Evolutionary conservation across 2,797 vertebrate species (phyloP).

Genomic region (Chelonia mydas): DNA sequence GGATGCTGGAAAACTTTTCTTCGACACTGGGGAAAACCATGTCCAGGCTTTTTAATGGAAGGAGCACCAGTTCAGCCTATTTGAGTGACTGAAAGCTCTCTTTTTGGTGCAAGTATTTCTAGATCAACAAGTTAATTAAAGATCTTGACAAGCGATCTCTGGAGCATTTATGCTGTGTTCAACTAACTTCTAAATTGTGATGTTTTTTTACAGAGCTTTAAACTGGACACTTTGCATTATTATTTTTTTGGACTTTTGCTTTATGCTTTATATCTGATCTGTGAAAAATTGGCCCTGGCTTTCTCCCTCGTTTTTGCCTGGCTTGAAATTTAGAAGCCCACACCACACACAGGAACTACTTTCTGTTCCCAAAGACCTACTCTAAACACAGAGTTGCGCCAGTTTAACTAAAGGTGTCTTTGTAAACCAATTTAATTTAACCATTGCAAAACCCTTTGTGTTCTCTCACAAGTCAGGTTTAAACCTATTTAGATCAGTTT

Average conservation of each 20-base stretch:
- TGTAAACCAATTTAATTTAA: constrained; percentile 13
- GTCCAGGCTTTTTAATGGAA: neutral
- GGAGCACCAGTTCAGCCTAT: neutral
- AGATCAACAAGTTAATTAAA: neutral
- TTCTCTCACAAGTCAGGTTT: neutral
- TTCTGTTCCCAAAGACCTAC: neutral
- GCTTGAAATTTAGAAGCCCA: neutral
- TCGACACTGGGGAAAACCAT: neutral
- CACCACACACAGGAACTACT: neutral
- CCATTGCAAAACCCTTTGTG: neutral
- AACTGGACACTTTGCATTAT: neutral
- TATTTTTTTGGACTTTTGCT: neutral
- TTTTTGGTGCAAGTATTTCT: neutral
- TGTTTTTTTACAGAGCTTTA: neutral
- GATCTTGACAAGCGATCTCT: neutral
- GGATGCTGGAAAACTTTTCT: neutral
- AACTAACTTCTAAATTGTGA: neutral
- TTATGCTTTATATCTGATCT: neutral
- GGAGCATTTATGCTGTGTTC: neutral
- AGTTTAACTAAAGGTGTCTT: neutral
- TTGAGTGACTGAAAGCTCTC: neutral
- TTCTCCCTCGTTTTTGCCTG: neutral
- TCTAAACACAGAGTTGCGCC: neutral
- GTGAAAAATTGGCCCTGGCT: neutral
- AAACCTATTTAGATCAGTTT: neutral